Evolutionary conservation across 2,888 invertebrate genomes (phyloP).

Genomic region (Cloeon dipterum): DNA sequence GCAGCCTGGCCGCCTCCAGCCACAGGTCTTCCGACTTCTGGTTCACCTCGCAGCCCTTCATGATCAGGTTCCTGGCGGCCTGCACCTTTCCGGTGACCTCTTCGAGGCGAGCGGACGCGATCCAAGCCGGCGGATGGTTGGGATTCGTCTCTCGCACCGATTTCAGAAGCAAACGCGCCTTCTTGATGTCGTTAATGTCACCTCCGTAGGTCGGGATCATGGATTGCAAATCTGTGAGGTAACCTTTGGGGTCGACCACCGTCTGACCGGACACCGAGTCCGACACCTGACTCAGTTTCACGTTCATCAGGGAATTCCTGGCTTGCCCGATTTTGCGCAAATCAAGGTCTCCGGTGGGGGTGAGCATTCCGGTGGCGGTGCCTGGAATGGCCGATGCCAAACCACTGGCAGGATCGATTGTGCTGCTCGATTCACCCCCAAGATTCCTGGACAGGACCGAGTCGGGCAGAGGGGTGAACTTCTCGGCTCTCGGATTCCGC

Average conservation of each 20-base stretch:
- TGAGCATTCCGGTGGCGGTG: slow-evolving; percentile 41
- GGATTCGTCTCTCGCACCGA: slow-evolving; percentile 94
- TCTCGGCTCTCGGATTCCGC: slow-evolving; percentile 83
- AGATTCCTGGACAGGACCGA: slow-evolving; percentile 73
- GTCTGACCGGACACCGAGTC: slow-evolving; percentile 99
- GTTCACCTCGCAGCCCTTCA: slow-evolving; percentile 90
- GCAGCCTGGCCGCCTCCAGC: slow-evolving; percentile 88
- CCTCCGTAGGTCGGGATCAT: slow-evolving; percentile 99
- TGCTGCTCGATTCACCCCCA: slow-evolving; percentile 53
- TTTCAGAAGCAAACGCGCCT: slow-evolving; percentile 80
- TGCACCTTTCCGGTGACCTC: slow-evolving; percentile 95
- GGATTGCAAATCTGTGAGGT: slow-evolving; percentile 95
- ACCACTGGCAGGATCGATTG: slow-evolving; percentile 68
- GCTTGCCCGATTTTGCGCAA: slow-evolving; percentile 97
- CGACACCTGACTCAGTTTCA: slow-evolving; percentile 89
- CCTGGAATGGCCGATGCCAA: slow-evolving; percentile 35
- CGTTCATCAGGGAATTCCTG: slow-evolving; percentile 95
- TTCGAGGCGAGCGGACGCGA: slow-evolving; percentile 92
- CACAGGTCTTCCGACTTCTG: slow-evolving; percentile 93
- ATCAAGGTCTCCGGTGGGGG: slow-evolving; percentile 60
- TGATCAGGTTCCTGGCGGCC: slow-evolving; percentile 87
- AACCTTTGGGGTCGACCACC: slow-evolving; percentile 98
- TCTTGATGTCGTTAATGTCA: slow-evolving; percentile 94
- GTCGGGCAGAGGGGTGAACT: slow-evolving; percentile 90
- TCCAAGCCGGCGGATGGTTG: slow-evolving; percentile 98